These are phyloP conservation scores for Apostichopus leukothele DNA, from an alignment of 53 echinoderm and acorn worm genomes.

Conservation along the genomic window DNA sequence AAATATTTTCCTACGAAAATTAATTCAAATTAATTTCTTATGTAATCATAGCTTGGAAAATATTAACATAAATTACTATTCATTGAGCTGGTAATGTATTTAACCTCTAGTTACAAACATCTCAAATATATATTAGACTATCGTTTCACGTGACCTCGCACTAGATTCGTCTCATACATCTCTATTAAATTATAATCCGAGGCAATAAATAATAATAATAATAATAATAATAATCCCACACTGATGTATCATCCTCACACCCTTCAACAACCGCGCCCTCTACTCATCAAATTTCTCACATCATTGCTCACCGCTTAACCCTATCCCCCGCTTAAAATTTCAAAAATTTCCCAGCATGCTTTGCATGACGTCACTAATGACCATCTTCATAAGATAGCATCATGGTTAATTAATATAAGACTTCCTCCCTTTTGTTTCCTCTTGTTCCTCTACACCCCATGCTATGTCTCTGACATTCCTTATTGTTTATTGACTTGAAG, in stretches of 20 bases:
- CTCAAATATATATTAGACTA: too few species aligned
- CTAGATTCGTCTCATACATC: background rate
- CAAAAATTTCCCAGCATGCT: constrained; percentile 82
- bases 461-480: constrained; percentile 23
- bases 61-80: too few species aligned
- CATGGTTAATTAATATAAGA: constrained; percentile 26
- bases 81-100: too few species aligned
- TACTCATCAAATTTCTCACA: background rate
- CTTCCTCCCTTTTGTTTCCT: background rate
- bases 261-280: background rate
- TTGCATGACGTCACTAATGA: constrained; percentile 64
- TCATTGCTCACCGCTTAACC: background rate
- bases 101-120: too few species aligned
- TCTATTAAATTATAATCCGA: background rate
- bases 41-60: too few species aligned
- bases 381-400: constrained; percentile 1
- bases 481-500: background rate
- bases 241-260: background rate
- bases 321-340: constrained; percentile 47
- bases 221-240: too few species aligned
- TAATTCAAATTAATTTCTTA: too few species aligned
- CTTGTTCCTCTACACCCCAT: background rate
- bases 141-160: background rate
- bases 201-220: background rate
- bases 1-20: too few species aligned